Evolutionary conservation across 2,888 invertebrate species (phyloP).

Genomic region (Trileptium ribeirensis): DNA sequence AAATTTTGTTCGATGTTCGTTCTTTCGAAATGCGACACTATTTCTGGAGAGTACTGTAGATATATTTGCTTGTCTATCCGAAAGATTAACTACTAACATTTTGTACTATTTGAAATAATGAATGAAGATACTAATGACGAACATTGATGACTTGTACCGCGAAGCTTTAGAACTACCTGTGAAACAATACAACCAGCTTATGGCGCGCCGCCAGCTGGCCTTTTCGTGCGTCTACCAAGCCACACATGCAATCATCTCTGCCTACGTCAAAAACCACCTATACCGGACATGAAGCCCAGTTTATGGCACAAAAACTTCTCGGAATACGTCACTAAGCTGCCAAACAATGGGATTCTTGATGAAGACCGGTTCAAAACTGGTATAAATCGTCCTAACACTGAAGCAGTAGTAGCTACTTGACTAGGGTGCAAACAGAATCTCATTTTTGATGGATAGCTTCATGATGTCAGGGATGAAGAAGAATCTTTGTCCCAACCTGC

Average conservation of each 20-base stretch:
- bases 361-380: not conserved
- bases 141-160: not conserved
- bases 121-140: too few relatives aligned
- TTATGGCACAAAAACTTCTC: not conserved
- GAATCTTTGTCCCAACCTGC: conserved; percentile 1
- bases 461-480: not conserved
- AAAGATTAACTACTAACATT: too few relatives aligned
- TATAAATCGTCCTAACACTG: not conserved
- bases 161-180: not conserved
- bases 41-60: too few relatives aligned
- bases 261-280: not conserved
- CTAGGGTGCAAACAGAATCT: conserved; percentile 8
- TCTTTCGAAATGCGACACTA: too few relatives aligned
- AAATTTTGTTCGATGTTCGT: too few relatives aligned
- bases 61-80: too few relatives aligned
- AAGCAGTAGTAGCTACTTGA: not conserved
- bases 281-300: not conserved
- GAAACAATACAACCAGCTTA: not conserved
- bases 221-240: not conserved
- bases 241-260: too few relatives aligned
- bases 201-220: not conserved
- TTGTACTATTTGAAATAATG: too few relatives aligned
- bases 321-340: not conserved
- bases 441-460: not conserved
- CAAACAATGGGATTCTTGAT: not conserved